Conservation (phyloP, 2,113 vertebrate genomes). For the Ceyx melanurus region DNA sequence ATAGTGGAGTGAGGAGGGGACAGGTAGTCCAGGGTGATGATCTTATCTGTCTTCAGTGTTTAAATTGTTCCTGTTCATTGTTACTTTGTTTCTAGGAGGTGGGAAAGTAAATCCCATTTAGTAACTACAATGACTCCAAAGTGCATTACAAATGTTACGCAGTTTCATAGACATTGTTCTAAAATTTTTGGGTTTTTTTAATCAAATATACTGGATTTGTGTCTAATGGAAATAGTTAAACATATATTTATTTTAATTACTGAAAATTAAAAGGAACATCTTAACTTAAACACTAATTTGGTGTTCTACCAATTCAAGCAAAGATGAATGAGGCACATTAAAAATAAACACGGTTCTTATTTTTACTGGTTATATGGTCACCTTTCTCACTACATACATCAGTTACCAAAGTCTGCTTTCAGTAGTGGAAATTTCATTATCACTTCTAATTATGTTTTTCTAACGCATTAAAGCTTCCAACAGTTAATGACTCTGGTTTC, state of each 20-base stretch:
- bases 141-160: not conserved
- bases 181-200: not conserved
- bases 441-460: constrained; percentile 80
- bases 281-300: constrained; percentile 60
- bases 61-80: not conserved
- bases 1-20: not conserved
- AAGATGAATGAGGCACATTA: constrained; percentile 56
- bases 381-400: constrained; percentile 76
- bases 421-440: constrained; percentile 80
- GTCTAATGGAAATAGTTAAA: constrained; percentile 30
- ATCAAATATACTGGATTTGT: not conserved
- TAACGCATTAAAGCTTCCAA: constrained; percentile 76
- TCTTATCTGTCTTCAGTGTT: not conserved
- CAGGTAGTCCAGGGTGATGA: not conserved
- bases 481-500: constrained; percentile 82
- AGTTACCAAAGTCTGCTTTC: constrained; percentile 71
- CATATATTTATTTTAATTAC: constrained; percentile 54
- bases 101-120: not conserved
- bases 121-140: not conserved
- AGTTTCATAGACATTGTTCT: not conserved
- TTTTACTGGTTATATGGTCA: constrained; percentile 63
- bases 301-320: constrained; percentile 51
- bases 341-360: constrained; percentile 53
- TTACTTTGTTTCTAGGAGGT: not conserved
- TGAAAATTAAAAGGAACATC: constrained; percentile 38